Base-by-base conservation (phyloP, 2,797 vertebrate genomes). In the Eospalax fontanierii region DNA sequence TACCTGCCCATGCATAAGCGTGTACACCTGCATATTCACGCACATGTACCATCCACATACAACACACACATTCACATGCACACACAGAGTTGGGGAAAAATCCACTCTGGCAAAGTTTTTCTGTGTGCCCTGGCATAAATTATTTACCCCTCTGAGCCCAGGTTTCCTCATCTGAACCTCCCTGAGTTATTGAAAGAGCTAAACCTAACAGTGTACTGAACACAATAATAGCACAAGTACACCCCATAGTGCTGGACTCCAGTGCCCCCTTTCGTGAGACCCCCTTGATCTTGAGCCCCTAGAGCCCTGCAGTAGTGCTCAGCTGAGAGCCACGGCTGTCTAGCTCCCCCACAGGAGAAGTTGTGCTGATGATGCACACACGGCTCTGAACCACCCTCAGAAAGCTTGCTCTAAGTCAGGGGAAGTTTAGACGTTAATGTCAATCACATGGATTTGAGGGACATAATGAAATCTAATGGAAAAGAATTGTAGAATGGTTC, bases 341-440 rank as follows among this genome's bases (percentile, higher is more conserved):
- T 12, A 18, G 63, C n/a, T 82, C n/a, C 33, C 33, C 43, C 59
- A 11, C 18, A 0, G 28, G 11, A 79, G 70, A 90, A 73, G 21
- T 24, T 54, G 1, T 26, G 6, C 70, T 57, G 6, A 90, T 46
- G 46, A 22, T 43, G 50, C 59, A 6, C 11, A 1, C 65, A 0
- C 38, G 22, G 54, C 33, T 43, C 6, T 76, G 22, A 84, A 43
- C 4, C 38, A 59, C 50, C 21, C 0, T 30, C 11, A 24, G 71
- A 57, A 84, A 61, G 12, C n/a, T 73, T 80, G 80, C 43, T 50
- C 43, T 66, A 61, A 21, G 54, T 18, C 33, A 89, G 89, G 71
- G 66, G 65, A 94, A 63, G 38, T 86, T 66, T 89, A 46, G 66
- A 89, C 90, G 50, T 90, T 91, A 15, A 2, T 92, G 46, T 87